Conservation (phyloP, 30 jellyfish, hydroid and myxozoan species). For the Mastigias papua region DNA sequence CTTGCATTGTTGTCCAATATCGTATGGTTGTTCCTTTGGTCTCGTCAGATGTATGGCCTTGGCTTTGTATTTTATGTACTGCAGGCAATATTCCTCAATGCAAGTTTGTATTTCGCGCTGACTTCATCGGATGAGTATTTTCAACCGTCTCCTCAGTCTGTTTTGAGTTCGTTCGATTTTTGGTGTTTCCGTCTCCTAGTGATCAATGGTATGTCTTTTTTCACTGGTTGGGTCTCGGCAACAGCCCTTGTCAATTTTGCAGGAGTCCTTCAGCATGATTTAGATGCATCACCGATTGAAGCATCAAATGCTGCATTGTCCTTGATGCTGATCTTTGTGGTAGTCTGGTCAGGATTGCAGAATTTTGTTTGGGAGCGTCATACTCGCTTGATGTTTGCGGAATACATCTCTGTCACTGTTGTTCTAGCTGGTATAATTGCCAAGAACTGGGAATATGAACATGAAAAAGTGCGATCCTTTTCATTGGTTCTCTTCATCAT, state of each 20-base stretch:
- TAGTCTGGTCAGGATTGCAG: conserved; percentile 37
- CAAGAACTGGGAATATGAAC: conserved; percentile 44
- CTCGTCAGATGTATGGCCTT: conserved; percentile 31
- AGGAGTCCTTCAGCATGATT: conserved; percentile 39
- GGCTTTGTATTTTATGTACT: conserved; percentile 48
- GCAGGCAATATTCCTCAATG: conserved; percentile 40
- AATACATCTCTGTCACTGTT: conserved; percentile 19
- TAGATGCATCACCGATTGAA: conserved; percentile 11
- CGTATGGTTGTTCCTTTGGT: conserved; percentile 53
- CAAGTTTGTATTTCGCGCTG: conserved; percentile 33
- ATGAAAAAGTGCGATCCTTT: conserved; percentile 43
- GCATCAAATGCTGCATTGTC: conserved; percentile 48
- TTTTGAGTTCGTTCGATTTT: not conserved
- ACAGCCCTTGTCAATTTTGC: conserved; percentile 38
- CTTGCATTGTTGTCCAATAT: conserved; percentile 34
- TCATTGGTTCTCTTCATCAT: conserved; percentile 46
- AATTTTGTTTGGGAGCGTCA: conserved; percentile 18
- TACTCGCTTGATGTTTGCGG: conserved; percentile 59
- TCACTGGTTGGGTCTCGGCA: conserved; percentile 61
- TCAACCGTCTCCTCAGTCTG: conserved; percentile 8
- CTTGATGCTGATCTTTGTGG: conserved; percentile 14
- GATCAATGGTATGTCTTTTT: conserved; percentile 38
- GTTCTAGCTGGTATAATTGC: conserved; percentile 43
- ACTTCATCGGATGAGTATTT: conserved; percentile 18
- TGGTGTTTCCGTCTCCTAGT: conserved; percentile 38